Conservation (phyloP, 2,797 vertebrate species). For the Botia almorhae region DNA sequence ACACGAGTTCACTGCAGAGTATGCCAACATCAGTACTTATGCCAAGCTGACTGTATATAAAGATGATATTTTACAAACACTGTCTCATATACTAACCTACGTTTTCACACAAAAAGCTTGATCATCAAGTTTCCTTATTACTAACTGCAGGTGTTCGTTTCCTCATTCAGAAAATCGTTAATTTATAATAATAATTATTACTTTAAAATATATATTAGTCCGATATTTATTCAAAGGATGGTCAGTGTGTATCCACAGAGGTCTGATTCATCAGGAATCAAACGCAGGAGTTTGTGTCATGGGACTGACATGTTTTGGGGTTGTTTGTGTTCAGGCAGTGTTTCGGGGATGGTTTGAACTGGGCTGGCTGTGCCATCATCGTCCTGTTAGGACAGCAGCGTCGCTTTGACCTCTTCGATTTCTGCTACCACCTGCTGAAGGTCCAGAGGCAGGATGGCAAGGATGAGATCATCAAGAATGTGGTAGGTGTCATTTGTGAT, state of each 20-base stretch:
- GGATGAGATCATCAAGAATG: conserved; percentile 98
- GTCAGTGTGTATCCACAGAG: too few relatives aligned
- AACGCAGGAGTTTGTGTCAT: too few relatives aligned
- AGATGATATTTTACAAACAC: background rate
- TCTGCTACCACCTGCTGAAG: conserved; percentile 97
- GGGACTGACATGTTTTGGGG: background rate
- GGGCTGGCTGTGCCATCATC: conserved; percentile 97
- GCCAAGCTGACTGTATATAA: too few relatives aligned
- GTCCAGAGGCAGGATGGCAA: conserved; percentile 98
- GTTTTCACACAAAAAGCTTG: too few relatives aligned
- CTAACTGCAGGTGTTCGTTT: background rate
- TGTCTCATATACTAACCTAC: too few relatives aligned
- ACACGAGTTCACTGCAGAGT: conserved; percentile 99
- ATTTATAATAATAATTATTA: background rate
- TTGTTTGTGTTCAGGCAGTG: conserved; percentile 83
- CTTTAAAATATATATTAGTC: too few relatives aligned
- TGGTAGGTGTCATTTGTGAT: conserved; percentile 77
- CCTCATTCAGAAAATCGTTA: background rate
- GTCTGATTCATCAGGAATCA: too few relatives aligned
- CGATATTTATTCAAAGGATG: too few relatives aligned
- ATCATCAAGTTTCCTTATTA: too few relatives aligned
- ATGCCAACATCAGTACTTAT: conserved; percentile 66
- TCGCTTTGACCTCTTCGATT: conserved; percentile 97
- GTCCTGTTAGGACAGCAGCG: conserved; percentile 96
- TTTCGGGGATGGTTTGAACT: conserved; percentile 96